A percentile compares a stretch with the other conserved stretches of the same genome.
Conservation (phyloP, 2,888 invertebrate species). For the Aromia moschata region DNA sequence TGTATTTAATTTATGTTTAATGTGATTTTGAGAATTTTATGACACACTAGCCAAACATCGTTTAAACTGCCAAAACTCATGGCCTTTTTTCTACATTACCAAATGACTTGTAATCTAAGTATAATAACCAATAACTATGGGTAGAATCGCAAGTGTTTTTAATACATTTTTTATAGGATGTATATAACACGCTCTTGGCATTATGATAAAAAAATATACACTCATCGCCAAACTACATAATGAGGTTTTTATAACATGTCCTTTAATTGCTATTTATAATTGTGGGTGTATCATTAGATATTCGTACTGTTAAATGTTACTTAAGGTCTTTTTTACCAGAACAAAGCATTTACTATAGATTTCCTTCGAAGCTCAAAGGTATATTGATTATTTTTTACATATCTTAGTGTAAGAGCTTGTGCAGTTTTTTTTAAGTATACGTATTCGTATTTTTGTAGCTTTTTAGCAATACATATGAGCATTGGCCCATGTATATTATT, state of each 20-base stretch:
- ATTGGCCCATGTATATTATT: slow-evolving; percentile 37
- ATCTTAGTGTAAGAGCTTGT: slow-evolving; percentile 42
- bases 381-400: slow-evolving; percentile 47
- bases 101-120: slow-evolving; percentile 23
- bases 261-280: slow-evolving; percentile 5
- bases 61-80: slow-evolving; percentile 44
- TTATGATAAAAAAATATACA: slow-evolving; percentile 6
- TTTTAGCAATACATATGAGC: slow-evolving; percentile 40
- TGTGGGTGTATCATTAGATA: slow-evolving; percentile 29
- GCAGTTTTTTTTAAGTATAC: slow-evolving; percentile 39
- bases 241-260: not conserved
- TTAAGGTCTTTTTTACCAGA: slow-evolving; percentile 46
- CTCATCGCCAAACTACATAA: slow-evolving; percentile 7
- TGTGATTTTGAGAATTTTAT: slow-evolving; percentile 36
- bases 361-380: slow-evolving; percentile 44
- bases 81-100: slow-evolving; percentile 42
- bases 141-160: slow-evolving; percentile 9
- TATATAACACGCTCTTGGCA: slow-evolving; percentile 20
- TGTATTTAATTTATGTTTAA: slow-evolving; percentile 37
- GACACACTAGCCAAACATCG: slow-evolving; percentile 41
- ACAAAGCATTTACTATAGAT: slow-evolving; percentile 48
- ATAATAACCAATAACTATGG: slow-evolving; percentile 6
- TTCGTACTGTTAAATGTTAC: slow-evolving; percentile 29
- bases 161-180: slow-evolving; percentile 17
- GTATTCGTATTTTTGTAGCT: slow-evolving; percentile 43